Conservation (phyloP, 2,888 invertebrate species). For the Brachyopa scutellaris region DNA sequence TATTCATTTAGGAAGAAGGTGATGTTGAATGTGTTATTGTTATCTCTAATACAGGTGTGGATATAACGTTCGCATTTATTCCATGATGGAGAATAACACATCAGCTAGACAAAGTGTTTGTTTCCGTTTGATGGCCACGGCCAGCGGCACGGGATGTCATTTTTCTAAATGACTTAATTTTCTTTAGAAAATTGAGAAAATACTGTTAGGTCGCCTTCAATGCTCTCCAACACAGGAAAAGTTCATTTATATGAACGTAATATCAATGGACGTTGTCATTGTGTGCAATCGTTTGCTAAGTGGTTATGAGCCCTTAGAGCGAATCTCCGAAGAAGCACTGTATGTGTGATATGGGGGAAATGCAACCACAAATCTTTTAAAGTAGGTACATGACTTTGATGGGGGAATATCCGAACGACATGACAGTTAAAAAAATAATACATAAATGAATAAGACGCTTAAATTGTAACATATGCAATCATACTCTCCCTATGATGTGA, state of each 20-base stretch:
- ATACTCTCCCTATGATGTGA: too few species aligned
- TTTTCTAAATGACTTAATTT: conserved; percentile 58
- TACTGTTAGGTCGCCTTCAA: conserved; percentile 12
- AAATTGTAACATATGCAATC: conserved; percentile 14
- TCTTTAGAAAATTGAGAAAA: conserved; percentile 50
- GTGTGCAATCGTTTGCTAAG: conserved; percentile 4
- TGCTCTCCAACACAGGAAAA: conserved; percentile 42
- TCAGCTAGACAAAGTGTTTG: conserved; percentile 39
- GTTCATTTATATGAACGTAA: conserved; percentile 37
- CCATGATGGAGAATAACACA: neutral
- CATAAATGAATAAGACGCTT: too few species aligned
- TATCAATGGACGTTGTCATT: conserved; percentile 20
- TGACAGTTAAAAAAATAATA: too few species aligned
- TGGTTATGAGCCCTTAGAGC: conserved; percentile 41
- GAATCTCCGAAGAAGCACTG: conserved; percentile 16
- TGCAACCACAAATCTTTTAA: conserved; percentile 49
- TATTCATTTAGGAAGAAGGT: conserved; percentile 45
- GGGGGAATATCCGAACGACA: conserved; percentile 40
- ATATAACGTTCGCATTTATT: conserved; percentile 21
- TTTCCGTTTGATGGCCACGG: too few species aligned
- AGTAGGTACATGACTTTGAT: conserved; percentile 18
- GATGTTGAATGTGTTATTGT: conserved; percentile 41
- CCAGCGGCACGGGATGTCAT: neutral
- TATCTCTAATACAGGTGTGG: conserved; percentile 53
- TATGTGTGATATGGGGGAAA: conserved; percentile 40